Conservation (phyloP, 2,888 invertebrate species). For the Pandemis heparana region DNA sequence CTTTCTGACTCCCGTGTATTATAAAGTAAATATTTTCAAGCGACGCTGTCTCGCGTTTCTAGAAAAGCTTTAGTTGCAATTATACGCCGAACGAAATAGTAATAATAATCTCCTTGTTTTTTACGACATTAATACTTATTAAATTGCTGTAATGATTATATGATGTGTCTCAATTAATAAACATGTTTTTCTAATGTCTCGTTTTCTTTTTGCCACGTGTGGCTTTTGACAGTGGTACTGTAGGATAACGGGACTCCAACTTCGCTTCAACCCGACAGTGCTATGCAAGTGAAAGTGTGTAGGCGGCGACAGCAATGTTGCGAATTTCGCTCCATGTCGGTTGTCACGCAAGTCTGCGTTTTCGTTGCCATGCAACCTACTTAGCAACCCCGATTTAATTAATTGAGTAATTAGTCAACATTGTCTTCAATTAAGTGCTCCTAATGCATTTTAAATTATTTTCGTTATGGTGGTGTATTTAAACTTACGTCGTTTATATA, state of each 20-base stretch:
- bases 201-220: constrained; percentile 56
- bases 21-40: constrained; percentile 62
- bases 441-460: neutral
- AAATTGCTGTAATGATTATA: constrained; percentile 82
- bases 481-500: neutral
- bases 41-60: constrained; percentile 69
- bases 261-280: neutral
- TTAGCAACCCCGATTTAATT: neutral
- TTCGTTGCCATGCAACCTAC: constrained; percentile 26
- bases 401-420: too few relatives aligned
- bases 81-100: constrained; percentile 78
- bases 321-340: constrained; percentile 44
- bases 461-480: constrained; percentile 1
- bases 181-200: constrained; percentile 79
- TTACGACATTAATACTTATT: constrained; percentile 77
- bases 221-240: neutral
- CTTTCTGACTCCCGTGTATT: constrained; percentile 74
- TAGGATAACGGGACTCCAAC: constrained; percentile 41
- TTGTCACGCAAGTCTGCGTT: constrained; percentile 30
- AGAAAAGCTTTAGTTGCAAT: constrained; percentile 77
- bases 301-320: constrained; percentile 13
- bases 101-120: constrained; percentile 74
- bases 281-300: constrained; percentile 46
- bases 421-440: neutral
- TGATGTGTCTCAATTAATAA: constrained; percentile 74